A percentile compares a stretch with the other conserved stretches of the same genome.
These are phyloP conservation scores for Pristiophorus japonicus DNA, from an alignment of 2,113 vertebrate species.

Conservation along the genomic window DNA sequence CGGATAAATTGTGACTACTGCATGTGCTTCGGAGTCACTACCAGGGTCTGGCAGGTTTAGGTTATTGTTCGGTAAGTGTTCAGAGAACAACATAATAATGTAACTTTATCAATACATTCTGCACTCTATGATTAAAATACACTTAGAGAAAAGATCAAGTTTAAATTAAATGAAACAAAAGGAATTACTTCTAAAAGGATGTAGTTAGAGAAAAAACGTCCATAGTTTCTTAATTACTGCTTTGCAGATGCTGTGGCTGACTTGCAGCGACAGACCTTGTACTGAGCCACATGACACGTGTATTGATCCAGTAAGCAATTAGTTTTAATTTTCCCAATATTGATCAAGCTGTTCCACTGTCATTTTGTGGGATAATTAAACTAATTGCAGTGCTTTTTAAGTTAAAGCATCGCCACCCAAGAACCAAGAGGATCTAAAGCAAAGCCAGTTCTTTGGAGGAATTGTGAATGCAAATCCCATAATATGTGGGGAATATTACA, in stretches of 20 bases:
- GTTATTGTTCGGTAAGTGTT: neutral
- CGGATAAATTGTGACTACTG: neutral
- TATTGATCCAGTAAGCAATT: conserved; percentile 27
- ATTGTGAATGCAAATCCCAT: neutral
- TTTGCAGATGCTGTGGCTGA: neutral
- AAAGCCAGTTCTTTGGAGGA: neutral
- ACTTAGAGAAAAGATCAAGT: neutral
- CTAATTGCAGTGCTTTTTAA: neutral
- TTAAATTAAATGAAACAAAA: neutral
- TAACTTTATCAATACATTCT: neutral
- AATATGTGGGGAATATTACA: neutral
- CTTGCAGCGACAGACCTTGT: neutral
- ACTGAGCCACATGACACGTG: neutral
- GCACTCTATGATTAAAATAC: neutral
- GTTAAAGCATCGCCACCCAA: neutral
- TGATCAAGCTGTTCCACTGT: neutral
- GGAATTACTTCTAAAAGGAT: neutral
- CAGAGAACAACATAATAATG: neutral
- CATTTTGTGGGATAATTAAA: conserved; percentile 5
- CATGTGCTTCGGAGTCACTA: neutral
- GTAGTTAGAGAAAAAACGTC: neutral
- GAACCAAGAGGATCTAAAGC: neutral
- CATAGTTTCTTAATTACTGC: neutral
- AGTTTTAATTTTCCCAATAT: neutral
- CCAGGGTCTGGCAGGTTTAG: neutral